Conservation (phyloP, 2,113 vertebrate species). For the Laterallus jamaicensis region DNA sequence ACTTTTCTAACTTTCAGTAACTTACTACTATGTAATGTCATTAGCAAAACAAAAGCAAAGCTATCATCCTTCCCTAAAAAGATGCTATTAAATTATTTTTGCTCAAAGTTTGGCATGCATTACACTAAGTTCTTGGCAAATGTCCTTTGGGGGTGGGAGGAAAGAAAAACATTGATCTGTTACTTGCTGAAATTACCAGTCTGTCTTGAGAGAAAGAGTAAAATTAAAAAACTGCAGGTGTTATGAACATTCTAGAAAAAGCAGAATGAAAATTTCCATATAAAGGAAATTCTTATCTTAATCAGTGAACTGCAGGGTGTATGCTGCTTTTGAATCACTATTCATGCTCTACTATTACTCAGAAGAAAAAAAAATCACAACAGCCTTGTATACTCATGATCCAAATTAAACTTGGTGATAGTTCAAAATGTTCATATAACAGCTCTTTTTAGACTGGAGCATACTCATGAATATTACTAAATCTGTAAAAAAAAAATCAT, state of each 20-base stretch:
- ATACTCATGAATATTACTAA: background rate
- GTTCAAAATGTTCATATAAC: background rate
- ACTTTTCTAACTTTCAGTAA: conserved; percentile 12
- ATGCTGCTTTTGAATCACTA: background rate
- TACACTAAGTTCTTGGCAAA: conserved; percentile 1
- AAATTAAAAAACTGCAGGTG: background rate
- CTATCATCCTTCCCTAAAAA: background rate
- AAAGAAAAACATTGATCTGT: background rate
- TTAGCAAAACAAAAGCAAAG: conserved; percentile 19
- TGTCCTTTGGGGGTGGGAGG: background rate
- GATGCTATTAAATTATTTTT: background rate
- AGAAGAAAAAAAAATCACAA: background rate
- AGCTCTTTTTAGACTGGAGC: background rate
- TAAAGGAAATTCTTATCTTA: background rate
- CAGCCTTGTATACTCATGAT: background rate
- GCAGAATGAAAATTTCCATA: background rate
- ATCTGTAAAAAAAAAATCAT: background rate
- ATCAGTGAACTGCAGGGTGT: background rate
- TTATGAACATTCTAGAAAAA: background rate
- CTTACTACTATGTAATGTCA: background rate
- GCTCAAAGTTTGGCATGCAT: background rate
- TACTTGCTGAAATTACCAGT: background rate
- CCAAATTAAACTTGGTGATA: background rate
- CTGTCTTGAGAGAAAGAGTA: background rate
- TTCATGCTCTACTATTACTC: background rate